A percentile compares a stretch with the other conserved stretches of the same genome.
These are phyloP conservation scores for Melospiza georgiana DNA, from an alignment of 2,113 vertebrate genomes.

Conservation along the genomic window DNA sequence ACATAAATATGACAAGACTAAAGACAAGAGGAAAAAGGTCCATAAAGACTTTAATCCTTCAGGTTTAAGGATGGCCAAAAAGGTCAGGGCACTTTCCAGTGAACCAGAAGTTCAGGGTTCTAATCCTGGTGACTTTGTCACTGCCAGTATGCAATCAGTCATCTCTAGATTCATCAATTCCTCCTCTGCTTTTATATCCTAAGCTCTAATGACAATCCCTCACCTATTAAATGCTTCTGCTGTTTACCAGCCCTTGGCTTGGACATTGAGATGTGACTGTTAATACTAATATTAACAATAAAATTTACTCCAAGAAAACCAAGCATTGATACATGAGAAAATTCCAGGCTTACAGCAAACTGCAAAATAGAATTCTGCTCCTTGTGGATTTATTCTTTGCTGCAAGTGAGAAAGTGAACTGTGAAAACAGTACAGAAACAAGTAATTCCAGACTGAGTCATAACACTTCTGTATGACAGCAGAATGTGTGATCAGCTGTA, in stretches of 20 bases:
- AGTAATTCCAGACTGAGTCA: constrained; percentile 1
- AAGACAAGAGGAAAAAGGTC: not conserved
- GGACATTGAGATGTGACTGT: not conserved
- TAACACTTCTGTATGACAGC: not conserved
- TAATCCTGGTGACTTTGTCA: not conserved
- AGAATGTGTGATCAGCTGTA: not conserved
- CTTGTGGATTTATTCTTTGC: not conserved
- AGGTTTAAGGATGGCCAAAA: not conserved
- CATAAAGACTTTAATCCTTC: not conserved
- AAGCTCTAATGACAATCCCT: not conserved
- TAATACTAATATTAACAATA: not conserved
- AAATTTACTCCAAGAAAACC: not conserved
- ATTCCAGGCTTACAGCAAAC: not conserved
- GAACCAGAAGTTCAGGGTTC: not conserved
- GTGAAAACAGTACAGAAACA: not conserved
- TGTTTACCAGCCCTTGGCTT: not conserved
- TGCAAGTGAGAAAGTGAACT: constrained; percentile 15
- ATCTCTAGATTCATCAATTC: not conserved
- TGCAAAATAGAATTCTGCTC: not conserved
- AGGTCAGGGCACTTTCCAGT: not conserved
- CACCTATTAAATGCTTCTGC: not conserved
- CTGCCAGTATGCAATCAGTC: not conserved
- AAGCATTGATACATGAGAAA: not conserved
- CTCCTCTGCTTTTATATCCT: not conserved
- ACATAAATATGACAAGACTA: not conserved